Evolutionary conservation across 2,888 invertebrate genomes (phyloP), one percentile per base, ranked within the genome.

Genomic region (Apoderus coryli): DNA sequence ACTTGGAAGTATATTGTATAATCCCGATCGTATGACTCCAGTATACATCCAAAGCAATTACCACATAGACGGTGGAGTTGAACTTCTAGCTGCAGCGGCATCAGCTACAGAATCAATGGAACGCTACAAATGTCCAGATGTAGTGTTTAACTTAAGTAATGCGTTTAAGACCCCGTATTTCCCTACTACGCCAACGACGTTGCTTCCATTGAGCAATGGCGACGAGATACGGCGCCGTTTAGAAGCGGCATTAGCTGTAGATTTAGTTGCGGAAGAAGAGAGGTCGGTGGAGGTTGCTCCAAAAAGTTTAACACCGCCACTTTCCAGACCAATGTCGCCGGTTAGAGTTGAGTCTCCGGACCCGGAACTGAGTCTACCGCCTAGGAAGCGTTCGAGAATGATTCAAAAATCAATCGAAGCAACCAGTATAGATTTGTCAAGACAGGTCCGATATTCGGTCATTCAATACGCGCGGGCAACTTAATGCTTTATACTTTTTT

Each of bases 391-490:
- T 9, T 67, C 65, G 36, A 84, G 79, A 56, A 71, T 80, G 67
- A 84, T 73, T 54, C 67, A 69, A 56, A 75, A 71, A 59, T 74
- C 63, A 46, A 74, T 64, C 75, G 67, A 68, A 42, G 37, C 46
- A n/a, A 25, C 39, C 9, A 44, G 39, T 11, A 41, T 48, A 26
- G 50, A 50, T 33, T 36, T 49, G 52, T 51, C 54, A 10, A n/a
- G n/a, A n/a, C 54, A 56, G 13, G 57, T 59, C 34, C 48, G 60
- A 27, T 57, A 59, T 53, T 84, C 86, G 3, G 88, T 88, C 27
- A 88, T 86, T 52, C 84, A 84, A 44, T 88, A 82, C 52, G 88
- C 86, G 10, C 72, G 76, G 42, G 74, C 81, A 48, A 63, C 66
- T 54, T 59, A 72, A 30, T 10, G 11, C 16, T 31, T 5, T 31